Evolutionary conservation across 2,797 vertebrate genomes (phyloP), one percentile per base, ranked within the genome.

Genomic region (Hozukius guyotensis): DNA sequence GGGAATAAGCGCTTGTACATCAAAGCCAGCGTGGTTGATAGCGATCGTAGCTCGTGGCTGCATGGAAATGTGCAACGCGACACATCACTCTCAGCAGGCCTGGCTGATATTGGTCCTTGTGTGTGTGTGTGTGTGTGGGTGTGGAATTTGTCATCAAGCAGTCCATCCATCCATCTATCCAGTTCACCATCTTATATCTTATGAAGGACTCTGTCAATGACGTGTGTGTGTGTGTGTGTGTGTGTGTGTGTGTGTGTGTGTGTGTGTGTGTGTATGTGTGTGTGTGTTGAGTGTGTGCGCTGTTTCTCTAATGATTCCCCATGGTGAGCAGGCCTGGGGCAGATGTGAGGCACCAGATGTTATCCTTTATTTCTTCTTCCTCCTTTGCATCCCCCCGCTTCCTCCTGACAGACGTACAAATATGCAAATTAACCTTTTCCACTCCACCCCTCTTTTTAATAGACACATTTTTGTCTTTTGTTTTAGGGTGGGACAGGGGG

Each of bases 11-110:
- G 82, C 77, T 70, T 84, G 80, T 81, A 88, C 86, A 92, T 94
- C 92, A 94, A 92, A 94, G 91, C 82, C 75, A 53, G 78, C 74
- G 22, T 10, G 78, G 78, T n/a, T 80, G 93, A 94, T 92, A 88
- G 82, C 6, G 77, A 94, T 93, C 89, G 0, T 67, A 80, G 90
- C 91, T 91, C 7, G 74, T 82, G 88, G 90, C 85, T 75, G 76
- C 78, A 72, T 80, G 75, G 82, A 85, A 87, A 89, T 89, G 75
- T 67, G 62, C 77, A 73, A 60, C 22, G 38, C 61, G 27, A 84
- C 78, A 77, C 80, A 90, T 90, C 75, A 79, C 81, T 86, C 85
- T 83, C 62, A 71, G 82, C 73, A 79, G 42, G 75, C 77, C 55
- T 60, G 20, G 22, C 55, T 70, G 71, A 86, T 76, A 81, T 73